phyloP scores from a whole-genome alignment of 1,140 invertebrate species.

The Caligus rogercresseyi region DNA sequence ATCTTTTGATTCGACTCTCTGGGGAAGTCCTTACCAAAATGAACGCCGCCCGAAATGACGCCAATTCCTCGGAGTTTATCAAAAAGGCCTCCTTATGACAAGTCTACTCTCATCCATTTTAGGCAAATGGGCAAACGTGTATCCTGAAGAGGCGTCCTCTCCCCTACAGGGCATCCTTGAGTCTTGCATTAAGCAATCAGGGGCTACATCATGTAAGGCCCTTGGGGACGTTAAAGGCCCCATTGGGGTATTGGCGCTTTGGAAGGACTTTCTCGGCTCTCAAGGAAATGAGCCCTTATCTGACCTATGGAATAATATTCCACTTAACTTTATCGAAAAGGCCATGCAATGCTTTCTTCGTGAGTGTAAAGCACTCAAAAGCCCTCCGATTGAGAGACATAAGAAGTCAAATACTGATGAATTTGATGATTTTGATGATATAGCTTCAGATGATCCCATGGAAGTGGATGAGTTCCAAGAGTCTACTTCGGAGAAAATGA shows the following conservation, averaged over 20 bases:
- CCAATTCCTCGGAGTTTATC: not conserved
- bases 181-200: not conserved
- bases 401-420: not conserved
- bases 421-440: not conserved
- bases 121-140: not conserved
- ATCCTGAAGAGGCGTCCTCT: too few species aligned
- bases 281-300: too few species aligned
- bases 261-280: not conserved
- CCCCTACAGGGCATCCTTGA: not conserved
- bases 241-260: not conserved
- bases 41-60: not conserved
- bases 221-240: not conserved
- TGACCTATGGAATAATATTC: not conserved
- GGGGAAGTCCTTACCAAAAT: not conserved
- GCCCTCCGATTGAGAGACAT: not conserved
- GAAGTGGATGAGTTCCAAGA: not conserved
- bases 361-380: not conserved
- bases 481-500: not conserved
- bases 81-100: not conserved
- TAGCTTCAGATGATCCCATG: not conserved
- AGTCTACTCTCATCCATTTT: not conserved
- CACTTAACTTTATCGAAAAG: not conserved
- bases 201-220: not conserved
- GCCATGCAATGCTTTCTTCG: not conserved
- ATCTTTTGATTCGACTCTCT: not conserved